These are phyloP conservation scores for Saccostrea glomerata DNA, from an alignment of 1,140 invertebrate species.

Conservation along the genomic window DNA sequence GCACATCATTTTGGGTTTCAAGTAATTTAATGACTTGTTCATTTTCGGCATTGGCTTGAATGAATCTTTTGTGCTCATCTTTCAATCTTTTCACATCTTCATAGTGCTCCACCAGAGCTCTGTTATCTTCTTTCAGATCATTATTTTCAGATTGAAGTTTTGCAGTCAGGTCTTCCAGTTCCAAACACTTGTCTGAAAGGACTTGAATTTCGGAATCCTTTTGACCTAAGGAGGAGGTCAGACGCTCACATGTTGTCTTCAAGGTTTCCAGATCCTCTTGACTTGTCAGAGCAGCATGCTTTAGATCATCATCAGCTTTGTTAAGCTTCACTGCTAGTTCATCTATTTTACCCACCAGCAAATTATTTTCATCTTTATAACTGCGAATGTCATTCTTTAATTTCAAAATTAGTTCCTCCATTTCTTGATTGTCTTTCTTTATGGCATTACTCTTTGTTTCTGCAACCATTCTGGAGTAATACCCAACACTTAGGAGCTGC, in stretches of 20 bases:
- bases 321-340: conserved; percentile 69
- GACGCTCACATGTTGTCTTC: conserved; percentile 66
- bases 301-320: conserved; percentile 71
- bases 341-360: conserved; percentile 65
- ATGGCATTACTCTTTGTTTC: conserved; percentile 61
- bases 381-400: conserved; percentile 64
- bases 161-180: conserved; percentile 65
- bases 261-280: conserved; percentile 6
- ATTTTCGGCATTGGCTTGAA: conserved; percentile 75
- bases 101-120: conserved; percentile 61
- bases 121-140: conserved; percentile 64
- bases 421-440: conserved; percentile 66
- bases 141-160: conserved; percentile 62
- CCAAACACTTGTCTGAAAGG: conserved; percentile 66
- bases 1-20: conserved; percentile 74
- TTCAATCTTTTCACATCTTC: conserved; percentile 70
- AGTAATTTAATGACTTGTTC: conserved; percentile 75
- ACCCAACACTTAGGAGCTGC: not conserved
- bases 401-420: conserved; percentile 65
- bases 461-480: conserved; percentile 41
- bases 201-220: conserved; percentile 73
- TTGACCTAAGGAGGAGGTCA: conserved; percentile 67
- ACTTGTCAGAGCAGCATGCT: conserved; percentile 21
- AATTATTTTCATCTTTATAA: conserved; percentile 65
- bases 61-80: conserved; percentile 70